phyloP scores from a whole-genome alignment of 2,888 invertebrate species.

The Cheilosia grossa region DNA sequence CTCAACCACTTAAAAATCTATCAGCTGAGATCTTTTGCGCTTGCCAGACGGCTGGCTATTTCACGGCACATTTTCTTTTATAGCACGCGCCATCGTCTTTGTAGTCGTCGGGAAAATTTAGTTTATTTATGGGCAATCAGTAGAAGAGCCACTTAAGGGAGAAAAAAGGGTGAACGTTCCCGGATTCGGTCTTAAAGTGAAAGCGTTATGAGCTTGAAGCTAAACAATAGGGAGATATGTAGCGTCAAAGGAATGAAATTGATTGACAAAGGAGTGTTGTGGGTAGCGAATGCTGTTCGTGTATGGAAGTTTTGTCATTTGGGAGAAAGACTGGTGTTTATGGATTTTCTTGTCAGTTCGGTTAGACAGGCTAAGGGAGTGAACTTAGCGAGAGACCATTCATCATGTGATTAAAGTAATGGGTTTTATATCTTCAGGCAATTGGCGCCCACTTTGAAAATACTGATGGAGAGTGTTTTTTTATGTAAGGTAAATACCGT shows the following conservation, averaged over 20 bases:
- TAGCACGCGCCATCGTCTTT: neutral
- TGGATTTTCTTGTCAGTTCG: too few relatives aligned
- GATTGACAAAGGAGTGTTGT: conserved; percentile 1
- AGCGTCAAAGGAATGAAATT: conserved; percentile 15
- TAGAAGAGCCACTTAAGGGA: neutral
- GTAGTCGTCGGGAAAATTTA: neutral
- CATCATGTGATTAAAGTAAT: too few relatives aligned
- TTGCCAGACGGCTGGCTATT: conserved; percentile 27
- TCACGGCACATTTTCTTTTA: conserved; percentile 39
- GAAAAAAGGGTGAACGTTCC: conserved; percentile 3
- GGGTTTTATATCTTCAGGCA: too few relatives aligned
- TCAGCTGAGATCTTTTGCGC: conserved; percentile 20
- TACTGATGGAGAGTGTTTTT: too few relatives aligned
- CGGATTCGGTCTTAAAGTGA: conserved; percentile 16
- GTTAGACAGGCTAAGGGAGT: too few relatives aligned
- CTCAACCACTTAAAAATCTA: neutral
- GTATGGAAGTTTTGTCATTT: too few relatives aligned
- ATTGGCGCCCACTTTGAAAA: too few relatives aligned
- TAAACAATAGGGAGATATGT: conserved; percentile 18
- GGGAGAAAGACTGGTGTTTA: too few relatives aligned
- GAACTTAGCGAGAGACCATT: too few relatives aligned
- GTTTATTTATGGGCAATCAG: neutral
- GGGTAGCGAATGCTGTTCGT: too few relatives aligned
- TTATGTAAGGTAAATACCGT: too few relatives aligned
- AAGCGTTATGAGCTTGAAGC: conserved; percentile 17